Base-by-base conservation (phyloP, 2,113 vertebrate species). In the Rhinolophus ferrumequinum region DNA sequence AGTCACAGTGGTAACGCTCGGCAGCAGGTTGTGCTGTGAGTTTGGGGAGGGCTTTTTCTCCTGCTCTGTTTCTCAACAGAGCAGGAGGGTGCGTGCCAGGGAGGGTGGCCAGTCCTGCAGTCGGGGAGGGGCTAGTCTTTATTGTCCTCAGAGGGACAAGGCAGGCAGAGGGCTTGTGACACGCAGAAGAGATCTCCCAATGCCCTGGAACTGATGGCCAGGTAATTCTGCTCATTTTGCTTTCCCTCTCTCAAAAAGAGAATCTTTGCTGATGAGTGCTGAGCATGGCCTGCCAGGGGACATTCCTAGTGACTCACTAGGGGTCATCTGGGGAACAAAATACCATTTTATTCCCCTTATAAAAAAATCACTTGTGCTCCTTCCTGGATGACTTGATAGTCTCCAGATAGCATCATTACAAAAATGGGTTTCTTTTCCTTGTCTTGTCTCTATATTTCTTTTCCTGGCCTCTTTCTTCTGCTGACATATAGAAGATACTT, bases 1-100 rank as follows among this genome's bases (percentile, higher is more conserved):
- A 2, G 0, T 50, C 72, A 35, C n/a, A n/a, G 44, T 0, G 8
- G n/a, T 1, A n/a, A 21, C 2, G 0, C 11, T 19, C 1, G 2
- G 3, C 26, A 47, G 54, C 33, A 66, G 16, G 64, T 30, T 1
- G 0, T 6, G 58, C 66, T 3, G 0, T 19, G 62, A 18, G 72
- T 19, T 1, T 14, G 47, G 44, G 12, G 47, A 47, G 12, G 6
- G 19, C 11, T 21, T 18, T 28, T 64, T 60, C 10, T 35, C 44
- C 0, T 3, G 28, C 62, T 76, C 38, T 22, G 26, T 1, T 2
- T 38, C 58, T 26, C 88, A 6, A 5, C 18, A 2, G 2, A 41
- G 52, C 66, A 41, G 33, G 8, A 87, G 62, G 30, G 22, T 13
- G 12, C 15, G 1, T 0, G n/a, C 52, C 7, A 26, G n/a, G 22